Evolutionary conservation across 1,140 invertebrate species (phyloP), one percentile per base, ranked within the genome.

Genomic region (Cryptotermes secundus): DNA sequence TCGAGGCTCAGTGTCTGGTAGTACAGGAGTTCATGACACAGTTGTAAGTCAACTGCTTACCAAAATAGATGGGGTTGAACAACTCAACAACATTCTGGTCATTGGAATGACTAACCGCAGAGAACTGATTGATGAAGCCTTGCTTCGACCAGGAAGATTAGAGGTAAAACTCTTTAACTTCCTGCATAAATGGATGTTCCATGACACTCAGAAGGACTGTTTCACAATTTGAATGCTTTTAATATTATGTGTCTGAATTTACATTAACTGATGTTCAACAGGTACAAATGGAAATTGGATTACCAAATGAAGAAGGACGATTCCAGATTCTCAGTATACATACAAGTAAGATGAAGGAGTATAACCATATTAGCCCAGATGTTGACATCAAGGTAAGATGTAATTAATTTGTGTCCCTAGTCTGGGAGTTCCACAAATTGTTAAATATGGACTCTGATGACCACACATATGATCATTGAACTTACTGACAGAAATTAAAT

Each of bases 61-160:
- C 1, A 99, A 99, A 91, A 99, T 99, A 87, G 99, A 99, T 92
- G 98, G 98, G 88, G 99, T 99, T 14, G 98, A 99, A 87, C 98
- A 99, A 88, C 91, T 99, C 19, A 99, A 99, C 90, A 99, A 99
- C 89, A 99, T 99, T 88, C 92, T 99, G 2, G 97, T 99, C 26
- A 99, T 99, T 90, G 99, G 98, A 88, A 98, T 97, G 97, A 98
- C 97, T 72, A 99, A 99, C 90, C 93, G 99, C 87, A 93, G 95
- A 84, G 99, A 99, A 89, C 99, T 99, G 98, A 99, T 99, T 88
- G 99, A 99, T 89, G 99, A 99, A 88, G 99, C 99, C 34, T 90
- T 99, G 24, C 89, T 99, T 80, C 93, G 99, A 91, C 99, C 99
- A 59, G 99, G 99, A 65, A 93, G 99, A 89, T 92, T 99, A 31